Percentiles rank a stretch among this genome's conserved stretches.
Evolutionary conservation across 2,888 invertebrate species (phyloP).

Genomic region (Autographa pulchrina): DNA sequence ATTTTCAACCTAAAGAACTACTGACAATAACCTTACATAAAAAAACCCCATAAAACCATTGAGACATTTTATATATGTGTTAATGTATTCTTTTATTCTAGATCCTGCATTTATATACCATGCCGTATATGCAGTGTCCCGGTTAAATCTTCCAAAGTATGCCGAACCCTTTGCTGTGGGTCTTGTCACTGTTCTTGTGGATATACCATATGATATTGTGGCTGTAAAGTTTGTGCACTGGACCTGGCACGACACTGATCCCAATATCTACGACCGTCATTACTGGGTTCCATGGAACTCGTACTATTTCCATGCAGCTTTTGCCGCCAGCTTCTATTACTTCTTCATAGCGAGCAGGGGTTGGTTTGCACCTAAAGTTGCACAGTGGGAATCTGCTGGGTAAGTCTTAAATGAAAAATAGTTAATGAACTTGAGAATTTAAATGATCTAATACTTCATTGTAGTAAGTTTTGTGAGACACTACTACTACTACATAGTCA

Average conservation of each 20-base stretch:
- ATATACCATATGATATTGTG: constrained; percentile 94
- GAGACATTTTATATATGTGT: too few relatives aligned
- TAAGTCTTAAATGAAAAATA: constrained; percentile 63
- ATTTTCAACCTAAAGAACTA: too few relatives aligned
- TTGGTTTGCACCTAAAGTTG: constrained; percentile 85
- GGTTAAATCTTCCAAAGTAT: constrained; percentile 88
- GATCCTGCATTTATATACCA: constrained; percentile 91
- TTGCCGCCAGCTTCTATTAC: constrained; percentile 92
- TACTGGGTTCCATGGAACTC: constrained; percentile 96
- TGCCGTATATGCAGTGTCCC: constrained; percentile 89
- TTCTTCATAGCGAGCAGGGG: constrained; percentile 90
- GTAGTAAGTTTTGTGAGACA: too few relatives aligned
- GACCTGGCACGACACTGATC: constrained; percentile 95
- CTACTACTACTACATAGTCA: too few relatives aligned
- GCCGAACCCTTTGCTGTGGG: constrained; percentile 92
- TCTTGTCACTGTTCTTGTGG: constrained; percentile 92
- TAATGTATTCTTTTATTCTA: constrained; percentile 62
- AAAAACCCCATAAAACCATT: too few relatives aligned
- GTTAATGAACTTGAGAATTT: too few relatives aligned
- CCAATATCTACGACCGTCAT: constrained; percentile 92
- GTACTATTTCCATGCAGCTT: constrained; percentile 94
- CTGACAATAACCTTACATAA: too few relatives aligned
- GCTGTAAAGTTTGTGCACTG: constrained; percentile 94
- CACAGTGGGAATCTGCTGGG: constrained; percentile 90
- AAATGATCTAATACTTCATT: too few relatives aligned